A percentile compares a stretch with the other conserved stretches of the same genome.
Conservation (phyloP, 2,113 vertebrate species). For the Oophaga pumilio region DNA sequence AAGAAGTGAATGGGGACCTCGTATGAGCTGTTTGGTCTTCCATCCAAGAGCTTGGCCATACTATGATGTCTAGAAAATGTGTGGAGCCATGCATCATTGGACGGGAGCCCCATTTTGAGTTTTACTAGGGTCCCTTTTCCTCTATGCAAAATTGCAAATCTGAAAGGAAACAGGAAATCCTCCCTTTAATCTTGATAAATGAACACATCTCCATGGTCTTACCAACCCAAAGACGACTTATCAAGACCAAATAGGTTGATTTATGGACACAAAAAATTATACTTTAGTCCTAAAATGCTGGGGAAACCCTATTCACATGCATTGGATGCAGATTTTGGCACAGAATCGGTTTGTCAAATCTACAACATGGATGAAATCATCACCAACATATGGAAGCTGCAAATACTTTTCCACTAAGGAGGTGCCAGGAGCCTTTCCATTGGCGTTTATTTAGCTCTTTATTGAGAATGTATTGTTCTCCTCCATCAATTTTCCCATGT, state of each 20-base stretch:
- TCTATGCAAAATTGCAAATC: not conserved
- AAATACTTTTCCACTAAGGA: not conserved
- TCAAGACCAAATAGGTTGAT: not conserved
- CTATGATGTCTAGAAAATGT: not conserved
- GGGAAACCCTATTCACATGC: too few relatives aligned
- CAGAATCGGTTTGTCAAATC: too few relatives aligned
- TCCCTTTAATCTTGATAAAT: not conserved
- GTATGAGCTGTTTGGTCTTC: not conserved
- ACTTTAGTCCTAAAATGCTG: too few relatives aligned
- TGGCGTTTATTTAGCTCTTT: not conserved
- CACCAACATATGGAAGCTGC: not conserved
- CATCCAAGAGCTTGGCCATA: not conserved
- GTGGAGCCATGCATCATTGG: not conserved
- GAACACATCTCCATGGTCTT: not conserved
- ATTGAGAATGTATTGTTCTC: not conserved
- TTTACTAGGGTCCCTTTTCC: not conserved
- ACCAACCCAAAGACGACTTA: not conserved
- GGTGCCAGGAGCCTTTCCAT: not conserved
- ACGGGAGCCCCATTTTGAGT: not conserved
- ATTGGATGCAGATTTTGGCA: too few relatives aligned
- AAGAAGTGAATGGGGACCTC: not conserved
- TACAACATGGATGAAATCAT: not conserved
- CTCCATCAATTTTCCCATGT: conserved; percentile 27
- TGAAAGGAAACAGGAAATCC: not conserved
- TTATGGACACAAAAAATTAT: not conserved